Evolutionary conservation across 2,797 vertebrate species (phyloP), one percentile per base, ranked within the genome.

Genomic region (Novumbra hubbsi): DNA sequence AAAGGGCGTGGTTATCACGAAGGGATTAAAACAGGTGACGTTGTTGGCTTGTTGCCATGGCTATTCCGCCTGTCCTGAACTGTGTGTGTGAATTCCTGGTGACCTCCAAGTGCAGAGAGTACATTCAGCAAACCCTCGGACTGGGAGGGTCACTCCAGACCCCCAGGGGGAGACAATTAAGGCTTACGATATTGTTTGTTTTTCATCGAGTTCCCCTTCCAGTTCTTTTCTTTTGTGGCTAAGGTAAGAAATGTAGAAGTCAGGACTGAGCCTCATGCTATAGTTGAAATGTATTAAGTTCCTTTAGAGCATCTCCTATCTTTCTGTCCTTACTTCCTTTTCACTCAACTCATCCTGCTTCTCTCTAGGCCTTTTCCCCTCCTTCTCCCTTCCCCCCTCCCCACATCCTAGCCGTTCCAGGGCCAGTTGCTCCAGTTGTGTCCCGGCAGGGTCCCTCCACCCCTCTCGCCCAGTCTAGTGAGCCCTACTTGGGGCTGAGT

Each of bases 401-500:
- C 28, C 34, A 60, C 2, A 28, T 14, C 32, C 77, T 79, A 79
- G 79, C 45, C 4, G 75, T 73, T 78, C 77, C 76, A 72, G 17
- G 7, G 41, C 68, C 38, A 30, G 14, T 80, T 75, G 68, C 27
- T 75, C 45, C 34, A 45, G 32, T 12, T 3, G 5, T 14, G 41
- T 45, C 5, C 32, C n/a, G 30, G 11, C 27, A 50, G 24, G 41
- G 69, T 78, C 77, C 76, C 49, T 34, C 27, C 21, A 68, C 68
- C 48, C 74, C 75, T 60, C 2, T 21, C 68, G 73, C 24, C 62
- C 84, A 28, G 92, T 30, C 62, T 5, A 27, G 0, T 21, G 7
- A 76, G 27, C 12, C 77, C 84, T 94, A 98, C 82, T 98, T 98
- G 62, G 95, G 95, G 87, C 96, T 95, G 1, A 94, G 21, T 60